A percentile compares a stretch with the other conserved stretches of the same genome.
phyloP scores from a whole-genome alignment of 2,113 vertebrate genomes.

The Perca flavescens region DNA sequence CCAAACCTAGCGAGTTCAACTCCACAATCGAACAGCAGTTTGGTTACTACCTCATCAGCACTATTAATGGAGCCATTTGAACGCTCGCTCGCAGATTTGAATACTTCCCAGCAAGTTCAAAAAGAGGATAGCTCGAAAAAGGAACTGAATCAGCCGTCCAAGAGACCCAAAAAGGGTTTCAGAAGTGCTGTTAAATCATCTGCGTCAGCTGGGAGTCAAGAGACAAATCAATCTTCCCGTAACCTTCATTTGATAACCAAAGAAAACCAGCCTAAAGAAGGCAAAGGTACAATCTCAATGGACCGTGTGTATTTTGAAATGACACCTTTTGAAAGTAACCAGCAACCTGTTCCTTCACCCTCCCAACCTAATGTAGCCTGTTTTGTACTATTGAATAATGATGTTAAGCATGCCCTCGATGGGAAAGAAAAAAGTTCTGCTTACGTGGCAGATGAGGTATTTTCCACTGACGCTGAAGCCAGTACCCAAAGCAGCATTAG shows the following conservation, averaged over 20 bases:
- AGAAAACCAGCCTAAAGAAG: constrained; percentile 16
- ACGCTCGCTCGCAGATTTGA: neutral
- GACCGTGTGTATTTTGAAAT: constrained; percentile 66
- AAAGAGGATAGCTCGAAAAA: neutral
- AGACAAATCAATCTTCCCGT: neutral
- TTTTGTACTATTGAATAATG: neutral
- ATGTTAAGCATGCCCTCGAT: neutral
- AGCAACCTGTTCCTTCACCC: neutral
- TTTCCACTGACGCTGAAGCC: constrained; percentile 4
- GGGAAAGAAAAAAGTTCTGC: neutral
- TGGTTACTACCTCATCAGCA: constrained; percentile 21
- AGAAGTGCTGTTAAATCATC: neutral
- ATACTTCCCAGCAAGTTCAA: neutral
- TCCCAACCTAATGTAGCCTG: neutral
- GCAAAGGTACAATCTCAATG: neutral
- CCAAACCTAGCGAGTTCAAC: neutral
- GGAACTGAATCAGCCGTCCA: constrained; percentile 11
- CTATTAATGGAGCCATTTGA: neutral
- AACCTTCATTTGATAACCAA: constrained; percentile 10
- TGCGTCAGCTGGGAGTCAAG: neutral
- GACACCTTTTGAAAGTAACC: constrained; percentile 40
- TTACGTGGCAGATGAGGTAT: constrained; percentile 10
- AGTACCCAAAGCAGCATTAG: neutral
- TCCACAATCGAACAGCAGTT: neutral
- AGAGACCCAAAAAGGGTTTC: constrained; percentile 51